These are phyloP conservation scores for Xestia ashworthii DNA, from an alignment of 2,888 invertebrate species.

Conservation along the genomic window DNA sequence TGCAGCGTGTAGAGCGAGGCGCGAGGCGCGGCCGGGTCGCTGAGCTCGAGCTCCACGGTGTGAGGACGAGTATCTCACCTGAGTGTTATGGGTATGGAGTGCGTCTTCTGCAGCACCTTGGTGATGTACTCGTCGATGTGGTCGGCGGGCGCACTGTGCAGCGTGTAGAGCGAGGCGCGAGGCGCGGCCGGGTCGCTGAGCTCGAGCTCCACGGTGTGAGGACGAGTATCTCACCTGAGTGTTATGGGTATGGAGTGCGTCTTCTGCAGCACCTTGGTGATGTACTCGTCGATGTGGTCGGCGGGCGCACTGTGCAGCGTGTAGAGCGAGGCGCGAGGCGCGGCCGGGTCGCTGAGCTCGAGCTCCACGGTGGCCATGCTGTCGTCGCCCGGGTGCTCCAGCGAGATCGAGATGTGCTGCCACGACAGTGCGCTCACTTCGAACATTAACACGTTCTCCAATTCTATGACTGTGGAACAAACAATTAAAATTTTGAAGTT, in stretches of 20 bases:
- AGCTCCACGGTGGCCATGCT: conserved; percentile 98
- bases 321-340: conserved; percentile 94
- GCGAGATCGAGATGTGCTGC: conserved; percentile 96
- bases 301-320: conserved; percentile 89
- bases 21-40: no score
- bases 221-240: conserved; percentile 38
- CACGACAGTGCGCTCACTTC: conserved; percentile 97
- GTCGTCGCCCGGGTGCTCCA: conserved; percentile 98
- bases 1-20: no score
- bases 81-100: no score
- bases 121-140: no score
- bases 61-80: no score
- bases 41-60: no score
- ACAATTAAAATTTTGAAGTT: not conserved
- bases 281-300: conserved; percentile 85
- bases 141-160: no score
- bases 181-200: conserved; percentile 67
- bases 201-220: conserved; percentile 4
- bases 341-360: conserved; percentile 95
- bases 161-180: no score
- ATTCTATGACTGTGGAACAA: conserved; percentile 88
- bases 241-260: conserved; percentile 96
- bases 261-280: conserved; percentile 93
- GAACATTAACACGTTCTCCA: conserved; percentile 95
- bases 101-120: no score